These are phyloP conservation scores for Thalassoma bifasciatum DNA, from an alignment of 2,113 vertebrate species.

Conservation along the genomic window DNA sequence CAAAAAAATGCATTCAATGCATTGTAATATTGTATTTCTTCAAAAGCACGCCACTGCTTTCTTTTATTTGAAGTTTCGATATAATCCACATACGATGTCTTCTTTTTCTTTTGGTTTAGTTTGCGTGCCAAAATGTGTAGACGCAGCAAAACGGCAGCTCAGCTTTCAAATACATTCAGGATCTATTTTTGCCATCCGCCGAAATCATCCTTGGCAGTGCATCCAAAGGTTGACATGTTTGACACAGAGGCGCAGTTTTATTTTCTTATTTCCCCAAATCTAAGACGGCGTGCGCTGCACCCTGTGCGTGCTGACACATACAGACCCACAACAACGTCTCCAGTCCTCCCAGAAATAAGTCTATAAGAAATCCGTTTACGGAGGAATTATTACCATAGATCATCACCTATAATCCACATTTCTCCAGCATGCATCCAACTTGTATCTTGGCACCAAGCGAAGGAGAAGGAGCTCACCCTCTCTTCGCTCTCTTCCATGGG, in stretches of 20 bases:
- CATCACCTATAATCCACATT: conserved; percentile 19
- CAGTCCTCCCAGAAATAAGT: not conserved
- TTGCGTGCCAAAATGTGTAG: conserved; percentile 23
- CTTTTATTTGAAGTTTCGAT: conserved; percentile 8
- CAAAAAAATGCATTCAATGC: not conserved
- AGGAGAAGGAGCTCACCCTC: conserved; percentile 50
- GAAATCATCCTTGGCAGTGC: conserved; percentile 15
- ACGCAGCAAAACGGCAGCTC: conserved; percentile 12
- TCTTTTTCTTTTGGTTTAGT: conserved; percentile 30
- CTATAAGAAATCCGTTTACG: not conserved
- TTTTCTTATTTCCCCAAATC: not conserved
- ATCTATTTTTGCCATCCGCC: conserved; percentile 23
- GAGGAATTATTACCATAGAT: not conserved
- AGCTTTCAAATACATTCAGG: conserved; percentile 34
- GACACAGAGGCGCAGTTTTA: conserved; percentile 6
- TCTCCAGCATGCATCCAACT: conserved; percentile 49
- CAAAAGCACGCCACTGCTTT: not conserved
- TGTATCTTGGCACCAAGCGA: conserved; percentile 44
- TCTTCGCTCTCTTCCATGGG: conserved; percentile 41
- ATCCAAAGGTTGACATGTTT: conserved; percentile 21
- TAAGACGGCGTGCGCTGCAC: conserved; percentile 16
- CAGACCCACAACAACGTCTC: not conserved
- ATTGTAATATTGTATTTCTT: not conserved
- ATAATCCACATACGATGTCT: conserved; percentile 38
- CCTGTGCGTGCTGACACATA: conserved; percentile 23